These are phyloP conservation scores for Epizoanthus fatuus DNA, from an alignment of 92 coral and sea anemone species.

Conservation along the genomic window DNA sequence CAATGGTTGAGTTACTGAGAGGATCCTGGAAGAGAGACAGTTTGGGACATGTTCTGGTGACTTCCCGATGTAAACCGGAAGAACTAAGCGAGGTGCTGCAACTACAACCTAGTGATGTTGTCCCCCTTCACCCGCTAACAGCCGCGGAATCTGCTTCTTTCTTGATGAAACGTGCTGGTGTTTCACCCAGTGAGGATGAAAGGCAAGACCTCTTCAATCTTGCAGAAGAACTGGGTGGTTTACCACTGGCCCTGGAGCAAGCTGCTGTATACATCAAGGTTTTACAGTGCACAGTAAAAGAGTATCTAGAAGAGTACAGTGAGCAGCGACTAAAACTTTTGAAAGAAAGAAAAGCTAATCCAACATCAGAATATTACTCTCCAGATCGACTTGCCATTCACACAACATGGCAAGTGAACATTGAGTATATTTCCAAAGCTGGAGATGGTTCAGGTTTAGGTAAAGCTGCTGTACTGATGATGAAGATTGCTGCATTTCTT, in stretches of 20 bases:
- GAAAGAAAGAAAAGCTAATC: conserved; percentile 16
- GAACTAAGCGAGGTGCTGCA: conserved; percentile 6
- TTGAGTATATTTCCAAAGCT: conserved; percentile 29
- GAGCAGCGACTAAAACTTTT: conserved; percentile 38
- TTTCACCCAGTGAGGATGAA: neutral
- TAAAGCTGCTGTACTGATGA: conserved; percentile 9
- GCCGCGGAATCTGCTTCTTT: neutral
- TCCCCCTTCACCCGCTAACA: conserved; percentile 4
- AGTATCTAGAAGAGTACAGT: conserved; percentile 49
- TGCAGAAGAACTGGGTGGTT: conserved; percentile 56
- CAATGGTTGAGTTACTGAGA: conserved; percentile 16
- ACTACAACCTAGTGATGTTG: neutral
- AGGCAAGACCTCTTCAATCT: conserved; percentile 1
- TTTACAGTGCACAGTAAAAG: conserved; percentile 20
- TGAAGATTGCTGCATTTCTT: conserved; percentile 30
- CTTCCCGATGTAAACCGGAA: conserved; percentile 35
- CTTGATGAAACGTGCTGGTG: neutral
- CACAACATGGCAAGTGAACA: conserved; percentile 71
- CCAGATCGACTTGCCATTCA: conserved; percentile 55
- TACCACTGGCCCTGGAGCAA: conserved; percentile 75
- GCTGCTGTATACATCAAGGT: conserved; percentile 54
- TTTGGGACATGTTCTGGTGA: neutral
- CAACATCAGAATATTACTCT: conserved; percentile 11
- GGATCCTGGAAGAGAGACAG: conserved; percentile 24
- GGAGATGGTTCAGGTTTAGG: conserved; percentile 26